Evolutionary conservation across 2,797 vertebrate genomes (phyloP), one percentile per base, ranked within the genome.

Genomic region (Sebastes diaconus): DNA sequence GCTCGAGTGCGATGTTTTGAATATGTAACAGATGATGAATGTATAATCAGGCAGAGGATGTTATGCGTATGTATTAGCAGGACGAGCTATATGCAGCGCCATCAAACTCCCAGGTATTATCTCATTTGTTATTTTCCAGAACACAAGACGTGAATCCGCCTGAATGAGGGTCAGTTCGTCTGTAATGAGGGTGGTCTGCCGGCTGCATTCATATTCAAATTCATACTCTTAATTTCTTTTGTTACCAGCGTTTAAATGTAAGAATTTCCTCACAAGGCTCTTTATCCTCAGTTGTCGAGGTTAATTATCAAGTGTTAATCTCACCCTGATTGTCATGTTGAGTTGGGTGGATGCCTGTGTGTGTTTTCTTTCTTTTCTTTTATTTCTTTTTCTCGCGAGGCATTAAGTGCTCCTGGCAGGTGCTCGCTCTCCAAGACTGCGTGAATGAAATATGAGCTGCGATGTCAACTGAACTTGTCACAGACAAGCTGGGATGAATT

Each of bases 401-500:
- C 84, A 91, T 92, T 93, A 92, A 92, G 90, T 84, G 91, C 87
- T 90, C 36, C 83, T 90, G 90, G 90, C 93, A 93, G 92, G 91
- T 93, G 90, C 88, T 84, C 68, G 64, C 88, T 86, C 87, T 75
- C 77, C 75, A 65, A 83, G 86, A 86, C 81, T 80, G 84, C 80
- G 91, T 91, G 91, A 93, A 94, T 94, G 93, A 94, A 94, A 94
- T 93, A 93, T 93, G 92, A 94, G 92, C 88, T 75, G 84, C 92
- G 84, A 92, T 93, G 94, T 95, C 93, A 94, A 93, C 92, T 91
- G 84, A 94, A 94, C 92, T 93, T 95, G 94, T 94, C 93, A 93
- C 91, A 91, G 88, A 94, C 93, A 91, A 94, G 90, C 89, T 85
- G 66, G 87, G 87, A 92, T 94, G 92, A 94, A 94, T 95, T 93